phyloP scores from a whole-genome alignment of 2,888 invertebrate species.

The Anthophora plumipes region DNA sequence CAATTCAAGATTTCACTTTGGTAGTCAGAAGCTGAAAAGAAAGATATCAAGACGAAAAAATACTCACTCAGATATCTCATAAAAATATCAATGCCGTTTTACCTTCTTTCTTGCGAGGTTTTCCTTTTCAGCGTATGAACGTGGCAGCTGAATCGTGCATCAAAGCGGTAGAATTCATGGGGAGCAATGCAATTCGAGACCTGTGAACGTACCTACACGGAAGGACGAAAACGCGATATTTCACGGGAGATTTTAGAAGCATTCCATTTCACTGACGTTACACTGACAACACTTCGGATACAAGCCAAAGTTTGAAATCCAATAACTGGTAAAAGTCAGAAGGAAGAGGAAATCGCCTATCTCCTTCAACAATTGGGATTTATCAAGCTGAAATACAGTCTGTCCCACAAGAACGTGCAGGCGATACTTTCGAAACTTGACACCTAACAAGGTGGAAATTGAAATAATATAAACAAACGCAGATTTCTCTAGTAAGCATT shows the following conservation, averaged over 20 bases:
- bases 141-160: constrained; percentile 30
- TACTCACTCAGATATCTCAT: constrained; percentile 17
- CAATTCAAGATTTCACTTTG: constrained; percentile 15
- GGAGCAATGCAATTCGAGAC: constrained; percentile 37
- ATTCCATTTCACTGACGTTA: constrained; percentile 14
- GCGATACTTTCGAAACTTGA: no score
- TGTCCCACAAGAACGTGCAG: no score
- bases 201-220: constrained; percentile 10
- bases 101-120: background rate
- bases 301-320: constrained; percentile 49
- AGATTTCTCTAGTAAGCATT: background rate
- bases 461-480: no score
- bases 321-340: constrained; percentile 55
- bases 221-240: constrained; percentile 49
- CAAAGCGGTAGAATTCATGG: constrained; percentile 31
- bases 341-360: constrained; percentile 44
- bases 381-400: constrained; percentile 10
- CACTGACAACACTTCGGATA: constrained; percentile 5
- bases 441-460: no score
- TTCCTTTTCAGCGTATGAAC: constrained; percentile 7
- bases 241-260: constrained; percentile 50
- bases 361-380: constrained; percentile 48
- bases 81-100: constrained; percentile 33
- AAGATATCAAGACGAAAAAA: constrained; percentile 14
- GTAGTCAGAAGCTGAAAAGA: background rate